phyloP scores from a whole-genome alignment of 2,113 vertebrate genomes.

The Empidonax alnorum region DNA sequence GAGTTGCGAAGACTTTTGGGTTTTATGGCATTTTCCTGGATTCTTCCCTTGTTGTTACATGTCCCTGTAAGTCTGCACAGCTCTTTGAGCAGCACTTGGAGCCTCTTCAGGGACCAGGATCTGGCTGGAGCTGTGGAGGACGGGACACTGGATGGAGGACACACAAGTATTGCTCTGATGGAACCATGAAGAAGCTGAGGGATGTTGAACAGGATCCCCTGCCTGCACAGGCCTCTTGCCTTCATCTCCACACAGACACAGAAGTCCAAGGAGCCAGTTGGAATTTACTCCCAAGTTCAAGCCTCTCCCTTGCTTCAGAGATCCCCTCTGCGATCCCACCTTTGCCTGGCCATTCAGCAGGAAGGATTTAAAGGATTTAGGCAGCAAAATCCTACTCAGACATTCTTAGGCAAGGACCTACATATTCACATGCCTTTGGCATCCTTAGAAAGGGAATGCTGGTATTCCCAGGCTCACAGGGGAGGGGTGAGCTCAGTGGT shows the following conservation, averaged over 20 bases:
- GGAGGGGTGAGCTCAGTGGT: neutral
- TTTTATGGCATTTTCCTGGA: neutral
- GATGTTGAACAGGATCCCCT: fast-evolving
- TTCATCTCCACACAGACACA: neutral
- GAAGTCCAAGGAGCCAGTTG: neutral
- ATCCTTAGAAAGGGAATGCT: neutral
- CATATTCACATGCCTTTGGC: neutral
- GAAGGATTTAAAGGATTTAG: neutral
- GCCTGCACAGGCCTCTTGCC: neutral
- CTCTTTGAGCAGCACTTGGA: neutral
- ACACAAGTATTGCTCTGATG: neutral
- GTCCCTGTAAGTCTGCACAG: neutral
- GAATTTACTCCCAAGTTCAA: neutral
- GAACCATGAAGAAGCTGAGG: neutral
- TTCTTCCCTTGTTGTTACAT: neutral
- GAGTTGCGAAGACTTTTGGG: neutral
- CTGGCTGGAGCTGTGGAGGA: neutral
- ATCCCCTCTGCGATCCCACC: neutral
- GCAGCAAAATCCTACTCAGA: neutral
- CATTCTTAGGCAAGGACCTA: neutral
- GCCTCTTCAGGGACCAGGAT: neutral
- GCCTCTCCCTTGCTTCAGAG: neutral
- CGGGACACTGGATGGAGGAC: neutral
- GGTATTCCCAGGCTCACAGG: neutral
- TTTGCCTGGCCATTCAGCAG: neutral